Percentiles rank a stretch among this genome's conserved stretches.
Evolutionary conservation across 2,113 vertebrate genomes (phyloP).

Genomic region (Gymnocephalus cernua): DNA sequence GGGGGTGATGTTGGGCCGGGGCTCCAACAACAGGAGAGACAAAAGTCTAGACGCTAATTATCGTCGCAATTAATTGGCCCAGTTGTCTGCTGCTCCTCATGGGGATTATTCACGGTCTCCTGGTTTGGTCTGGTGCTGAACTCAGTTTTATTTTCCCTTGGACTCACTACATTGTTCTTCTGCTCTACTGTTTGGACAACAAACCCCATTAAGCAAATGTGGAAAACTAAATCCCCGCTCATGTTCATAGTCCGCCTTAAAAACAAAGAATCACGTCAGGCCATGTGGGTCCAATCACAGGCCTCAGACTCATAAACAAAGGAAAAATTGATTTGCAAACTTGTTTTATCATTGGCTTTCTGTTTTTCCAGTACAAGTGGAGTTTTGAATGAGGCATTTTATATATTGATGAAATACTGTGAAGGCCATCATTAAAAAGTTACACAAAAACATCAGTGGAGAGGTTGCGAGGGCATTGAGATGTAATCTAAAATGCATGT

Average conservation of each 20-base stretch:
- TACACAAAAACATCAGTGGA: background rate
- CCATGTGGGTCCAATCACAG: background rate
- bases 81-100: conserved; percentile 53
- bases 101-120: conserved; percentile 41
- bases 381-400: background rate
- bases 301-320: background rate
- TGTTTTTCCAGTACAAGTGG: background rate
- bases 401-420: background rate
- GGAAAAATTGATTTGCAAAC: background rate
- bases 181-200: background rate
- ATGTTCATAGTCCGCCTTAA: background rate
- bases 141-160: conserved; percentile 12
- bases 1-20: conserved; percentile 26
- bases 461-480: background rate
- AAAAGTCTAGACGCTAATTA: conserved; percentile 73
- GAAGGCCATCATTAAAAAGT: background rate
- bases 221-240: background rate
- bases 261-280: background rate
- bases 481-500: background rate
- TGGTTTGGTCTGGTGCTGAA: conserved; percentile 15
- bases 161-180: background rate
- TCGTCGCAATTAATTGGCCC: conserved; percentile 70
- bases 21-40: conserved; percentile 53
- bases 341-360: background rate
- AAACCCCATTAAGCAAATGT: background rate